Evolutionary conservation across 2,113 vertebrate species (phyloP).

Genomic region (Columba livia): DNA sequence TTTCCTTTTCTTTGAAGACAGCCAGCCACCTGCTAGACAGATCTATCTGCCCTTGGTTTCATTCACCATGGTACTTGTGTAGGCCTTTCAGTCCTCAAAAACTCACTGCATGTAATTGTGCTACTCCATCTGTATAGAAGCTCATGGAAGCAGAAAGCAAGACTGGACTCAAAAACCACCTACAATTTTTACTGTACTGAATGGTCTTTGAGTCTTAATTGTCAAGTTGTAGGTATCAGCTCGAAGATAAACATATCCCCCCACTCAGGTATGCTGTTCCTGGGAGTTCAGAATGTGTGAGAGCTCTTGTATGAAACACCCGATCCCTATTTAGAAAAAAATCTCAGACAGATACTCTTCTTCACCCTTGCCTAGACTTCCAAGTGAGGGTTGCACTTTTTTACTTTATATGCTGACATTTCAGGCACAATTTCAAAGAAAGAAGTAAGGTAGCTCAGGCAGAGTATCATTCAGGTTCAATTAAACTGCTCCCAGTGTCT

Average conservation of each 20-base stretch:
- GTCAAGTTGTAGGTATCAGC: background rate
- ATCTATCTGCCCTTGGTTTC: background rate
- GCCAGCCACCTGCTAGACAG: background rate
- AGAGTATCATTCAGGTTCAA: background rate
- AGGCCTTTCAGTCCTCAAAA: background rate
- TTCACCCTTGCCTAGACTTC: background rate
- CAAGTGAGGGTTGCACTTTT: background rate
- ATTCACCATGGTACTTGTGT: background rate
- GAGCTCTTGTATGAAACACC: background rate
- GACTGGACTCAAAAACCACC: background rate
- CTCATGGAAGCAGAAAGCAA: background rate
- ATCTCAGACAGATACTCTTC: background rate
- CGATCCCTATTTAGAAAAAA: background rate
- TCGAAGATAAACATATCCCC: background rate
- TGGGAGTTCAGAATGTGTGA: background rate
- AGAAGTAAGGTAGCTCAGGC: background rate
- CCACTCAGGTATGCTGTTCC: background rate
- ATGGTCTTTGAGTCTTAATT: background rate
- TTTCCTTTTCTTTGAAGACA: background rate
- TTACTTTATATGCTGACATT: background rate
- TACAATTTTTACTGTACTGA: background rate
- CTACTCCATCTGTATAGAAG: background rate
- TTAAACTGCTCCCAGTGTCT: background rate
- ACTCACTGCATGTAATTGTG: background rate
- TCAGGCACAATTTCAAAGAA: background rate